These are phyloP conservation scores for Neosilurus mollespiculum DNA, from an alignment of 2,797 vertebrate species.

Conservation along the genomic window DNA sequence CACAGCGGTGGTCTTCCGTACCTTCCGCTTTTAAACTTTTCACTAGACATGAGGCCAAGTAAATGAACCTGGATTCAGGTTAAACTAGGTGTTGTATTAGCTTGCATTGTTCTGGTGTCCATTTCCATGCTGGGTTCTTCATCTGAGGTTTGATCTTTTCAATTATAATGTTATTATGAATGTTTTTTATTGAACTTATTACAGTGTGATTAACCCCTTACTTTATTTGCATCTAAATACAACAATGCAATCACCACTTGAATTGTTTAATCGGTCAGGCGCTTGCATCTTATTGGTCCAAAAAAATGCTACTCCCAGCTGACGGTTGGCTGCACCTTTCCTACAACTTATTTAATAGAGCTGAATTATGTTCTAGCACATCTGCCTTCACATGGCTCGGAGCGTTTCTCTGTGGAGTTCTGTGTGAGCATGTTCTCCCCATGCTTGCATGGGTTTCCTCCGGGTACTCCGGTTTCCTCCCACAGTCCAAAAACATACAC, in stretches of 20 bases:
- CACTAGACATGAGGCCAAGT: not conserved
- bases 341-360: no score
- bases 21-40: not conserved
- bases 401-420: no score
- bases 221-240: not conserved
- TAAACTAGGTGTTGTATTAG: not conserved
- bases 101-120: not conserved
- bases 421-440: no score
- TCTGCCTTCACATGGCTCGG: no score
- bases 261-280: not conserved
- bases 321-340: not conserved
- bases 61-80: slow-evolving; percentile 1
- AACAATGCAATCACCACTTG: not conserved
- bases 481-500: no score
- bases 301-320: not conserved
- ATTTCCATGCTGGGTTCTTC: no score
- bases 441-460: no score
- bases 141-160: no score
- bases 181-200: not conserved
- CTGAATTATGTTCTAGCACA: no score
- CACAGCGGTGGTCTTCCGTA: not conserved
- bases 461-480: no score
- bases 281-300: not conserved
- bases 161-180: not conserved
- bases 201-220: not conserved